Evolutionary conservation across 2,797 vertebrate genomes (phyloP).

Genomic region (Psittacula echo): DNA sequence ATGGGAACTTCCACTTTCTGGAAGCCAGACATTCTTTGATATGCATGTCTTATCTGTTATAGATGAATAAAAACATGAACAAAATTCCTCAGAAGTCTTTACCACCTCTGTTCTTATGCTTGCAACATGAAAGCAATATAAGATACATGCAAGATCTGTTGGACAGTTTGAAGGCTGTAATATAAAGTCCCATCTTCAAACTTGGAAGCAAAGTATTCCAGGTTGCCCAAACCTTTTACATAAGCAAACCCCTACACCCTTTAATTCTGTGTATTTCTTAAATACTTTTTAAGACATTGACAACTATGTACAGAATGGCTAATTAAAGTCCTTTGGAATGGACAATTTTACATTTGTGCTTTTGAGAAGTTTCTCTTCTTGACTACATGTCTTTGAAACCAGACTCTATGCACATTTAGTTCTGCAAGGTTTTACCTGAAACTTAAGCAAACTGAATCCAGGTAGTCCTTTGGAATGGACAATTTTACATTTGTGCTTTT

Average conservation of each 20-base stretch:
- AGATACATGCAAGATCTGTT: background rate
- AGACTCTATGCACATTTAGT: background rate
- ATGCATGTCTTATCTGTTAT: background rate
- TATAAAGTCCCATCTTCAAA: background rate
- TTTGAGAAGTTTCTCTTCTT: background rate
- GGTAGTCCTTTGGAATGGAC: background rate
- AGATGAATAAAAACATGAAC: background rate
- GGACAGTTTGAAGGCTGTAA: background rate
- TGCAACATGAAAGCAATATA: rapidly evolving
- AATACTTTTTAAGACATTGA: background rate
- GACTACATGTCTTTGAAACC: background rate
- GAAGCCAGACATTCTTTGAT: background rate
- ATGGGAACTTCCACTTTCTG: background rate
- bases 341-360: background rate
- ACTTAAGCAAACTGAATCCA: background rate
- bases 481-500: background rate
- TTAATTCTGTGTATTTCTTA: background rate
- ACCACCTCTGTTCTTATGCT: background rate
- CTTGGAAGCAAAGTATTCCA: background rate
- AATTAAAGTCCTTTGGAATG: background rate
- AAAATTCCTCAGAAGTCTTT: background rate
- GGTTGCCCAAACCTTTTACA: background rate
- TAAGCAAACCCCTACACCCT: background rate
- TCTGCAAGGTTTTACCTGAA: background rate
- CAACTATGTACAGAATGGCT: rapidly evolving